These are phyloP conservation scores for Galaxias olidus DNA, from an alignment of 2,797 vertebrate genomes.

Conservation along the genomic window DNA sequence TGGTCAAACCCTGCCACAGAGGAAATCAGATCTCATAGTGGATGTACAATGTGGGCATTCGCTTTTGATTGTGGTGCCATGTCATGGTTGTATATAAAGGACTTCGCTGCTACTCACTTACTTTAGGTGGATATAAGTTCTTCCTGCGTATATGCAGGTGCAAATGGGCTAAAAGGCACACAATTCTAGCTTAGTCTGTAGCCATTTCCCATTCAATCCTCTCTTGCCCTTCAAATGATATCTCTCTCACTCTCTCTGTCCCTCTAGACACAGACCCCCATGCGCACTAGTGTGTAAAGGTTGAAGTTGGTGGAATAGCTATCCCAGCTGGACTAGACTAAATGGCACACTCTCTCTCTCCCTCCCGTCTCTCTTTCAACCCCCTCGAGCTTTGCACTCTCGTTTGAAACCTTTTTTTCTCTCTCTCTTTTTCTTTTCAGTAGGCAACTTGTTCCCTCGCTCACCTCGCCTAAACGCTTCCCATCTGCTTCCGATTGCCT, in stretches of 20 bases:
- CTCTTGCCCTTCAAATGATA: neutral
- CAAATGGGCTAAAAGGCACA: no score
- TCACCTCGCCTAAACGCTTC: slow-evolving; percentile 80
- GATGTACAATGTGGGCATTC: no score
- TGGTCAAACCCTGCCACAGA: no score
- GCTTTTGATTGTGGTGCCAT: no score
- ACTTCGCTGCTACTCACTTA: no score
- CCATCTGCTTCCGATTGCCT: slow-evolving; percentile 93
- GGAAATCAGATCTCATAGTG: no score
- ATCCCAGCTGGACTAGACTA: slow-evolving; percentile 58
- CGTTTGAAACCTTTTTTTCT: slow-evolving; percentile 27
- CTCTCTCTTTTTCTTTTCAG: slow-evolving; percentile 56
- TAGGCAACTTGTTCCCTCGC: slow-evolving; percentile 79
- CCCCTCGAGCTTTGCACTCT: slow-evolving; percentile 44
- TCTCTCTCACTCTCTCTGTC: neutral
- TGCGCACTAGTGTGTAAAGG: slow-evolving; percentile 37
- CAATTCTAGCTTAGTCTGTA: no score
- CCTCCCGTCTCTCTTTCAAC: slow-evolving; percentile 49
- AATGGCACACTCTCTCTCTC: slow-evolving; percentile 42
- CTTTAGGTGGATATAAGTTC: no score
- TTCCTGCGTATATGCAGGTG: no score
- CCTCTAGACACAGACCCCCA: slow-evolving; percentile 30
- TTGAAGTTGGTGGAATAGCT: slow-evolving; percentile 35
- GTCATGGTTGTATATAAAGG: no score
- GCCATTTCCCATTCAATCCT: no score